These are phyloP conservation scores for Lasioglossum oenotherae DNA, from an alignment of 2,888 invertebrate species.

Conservation along the genomic window DNA sequence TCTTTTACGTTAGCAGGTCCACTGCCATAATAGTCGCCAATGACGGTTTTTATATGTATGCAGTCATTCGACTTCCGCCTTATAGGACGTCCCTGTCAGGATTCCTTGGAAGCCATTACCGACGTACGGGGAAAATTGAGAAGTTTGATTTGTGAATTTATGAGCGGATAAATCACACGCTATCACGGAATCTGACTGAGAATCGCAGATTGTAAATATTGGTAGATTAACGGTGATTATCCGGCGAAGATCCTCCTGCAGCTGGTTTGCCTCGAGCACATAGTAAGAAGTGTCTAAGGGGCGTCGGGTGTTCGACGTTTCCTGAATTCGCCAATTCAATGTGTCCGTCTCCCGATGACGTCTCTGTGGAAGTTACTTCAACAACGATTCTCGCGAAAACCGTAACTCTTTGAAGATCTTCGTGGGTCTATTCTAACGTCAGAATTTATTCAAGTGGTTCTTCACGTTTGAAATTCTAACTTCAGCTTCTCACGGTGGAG, in stretches of 20 bases:
- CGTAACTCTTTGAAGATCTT: not conserved
- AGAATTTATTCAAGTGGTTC: not conserved
- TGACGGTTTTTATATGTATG: too few relatives aligned
- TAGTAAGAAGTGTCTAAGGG: conserved; percentile 19
- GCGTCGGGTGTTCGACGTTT: conserved; percentile 17
- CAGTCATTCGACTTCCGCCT: not conserved
- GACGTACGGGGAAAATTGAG: not conserved
- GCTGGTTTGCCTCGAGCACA: conserved; percentile 31
- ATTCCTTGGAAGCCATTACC: not conserved
- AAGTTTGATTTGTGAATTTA: conserved; percentile 23
- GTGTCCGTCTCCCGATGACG: not conserved
- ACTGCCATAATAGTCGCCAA: too few relatives aligned
- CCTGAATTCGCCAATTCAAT: conserved; percentile 6
- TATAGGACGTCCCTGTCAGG: not conserved
- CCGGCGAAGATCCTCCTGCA: conserved; percentile 8
- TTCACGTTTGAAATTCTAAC: not conserved
- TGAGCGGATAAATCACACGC: conserved; percentile 20
- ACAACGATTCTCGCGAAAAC: not conserved
- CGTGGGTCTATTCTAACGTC: not conserved
- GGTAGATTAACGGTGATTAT: conserved; percentile 49
- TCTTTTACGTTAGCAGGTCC: too few relatives aligned
- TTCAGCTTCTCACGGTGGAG: not conserved
- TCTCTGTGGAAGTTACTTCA: not conserved
- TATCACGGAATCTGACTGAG: conserved; percentile 15
- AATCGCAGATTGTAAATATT: conserved; percentile 44